Base-by-base conservation (phyloP, 2,113 vertebrate genomes). In the Cromileptes altivelis region DNA sequence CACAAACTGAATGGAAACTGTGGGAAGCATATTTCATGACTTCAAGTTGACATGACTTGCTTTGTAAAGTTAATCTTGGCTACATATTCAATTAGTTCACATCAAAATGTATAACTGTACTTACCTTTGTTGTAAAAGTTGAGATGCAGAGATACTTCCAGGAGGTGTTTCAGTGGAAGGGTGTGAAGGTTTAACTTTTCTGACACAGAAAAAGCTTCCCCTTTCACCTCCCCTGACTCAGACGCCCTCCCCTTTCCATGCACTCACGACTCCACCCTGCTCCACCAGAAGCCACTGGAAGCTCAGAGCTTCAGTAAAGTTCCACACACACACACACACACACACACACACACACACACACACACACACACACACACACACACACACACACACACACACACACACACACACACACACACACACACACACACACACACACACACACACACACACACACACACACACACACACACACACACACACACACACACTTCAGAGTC, bases 141-240 rank as follows among this genome's bases (percentile, higher is more conserved):
- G 78, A 85, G 92, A 81, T 83, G 71, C 63, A 91, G 81, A 87
- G 89, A 81, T 70, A 25, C 84, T 75, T 79, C 67, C 77, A 75
- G 83, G 78, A 75, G 58, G 63, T 63, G 80, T 84, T 75, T n/a
- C 15, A 58, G 50, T 71, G 73, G 69, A 71, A 82, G 76, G 91
- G 88, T 93, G 92, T 94, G 92, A 86, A 89, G 23, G 14, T 88
- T 91, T 47, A 93, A 94, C 92, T 94, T 89, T 60, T 73, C 70
- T 40, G 57, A 55, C 68, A 21, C 2, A 63, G 47, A 57, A 56
- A 52, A 61, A 70, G 10, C 74, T 88, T 85, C 72, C 78, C 71
- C 40, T 67, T 80, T 79, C 83, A 69, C 77, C 87, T 67, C 88
- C 81, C 62, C 49, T 55, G 18, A 42, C 50, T 70, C 61, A 19